Evolutionary conservation across 1,140 invertebrate genomes (phyloP).

Genomic region (Helicorthomorpha holstii): DNA sequence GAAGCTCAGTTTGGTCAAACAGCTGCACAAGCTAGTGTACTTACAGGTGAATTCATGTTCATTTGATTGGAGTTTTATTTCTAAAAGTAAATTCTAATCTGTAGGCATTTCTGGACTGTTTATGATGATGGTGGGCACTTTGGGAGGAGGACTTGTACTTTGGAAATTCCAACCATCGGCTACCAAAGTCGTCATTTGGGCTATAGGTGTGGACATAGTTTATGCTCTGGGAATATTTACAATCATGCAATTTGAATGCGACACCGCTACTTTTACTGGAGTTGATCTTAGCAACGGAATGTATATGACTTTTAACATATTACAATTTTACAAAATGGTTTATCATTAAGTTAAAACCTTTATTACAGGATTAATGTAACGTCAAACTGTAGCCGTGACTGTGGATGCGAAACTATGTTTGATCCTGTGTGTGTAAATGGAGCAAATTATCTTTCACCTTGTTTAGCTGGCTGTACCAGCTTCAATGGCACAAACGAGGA

Average conservation of each 20-base stretch:
- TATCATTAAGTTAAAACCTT: not conserved
- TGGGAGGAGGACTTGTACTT: too few relatives aligned
- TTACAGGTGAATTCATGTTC: not conserved
- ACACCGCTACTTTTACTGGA: not conserved
- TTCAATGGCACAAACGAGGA: constrained; percentile 9
- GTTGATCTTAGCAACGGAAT: not conserved
- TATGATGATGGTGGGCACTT: not conserved
- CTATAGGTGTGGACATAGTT: constrained; percentile 11
- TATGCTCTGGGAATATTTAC: constrained; percentile 17
- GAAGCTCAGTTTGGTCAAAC: constrained; percentile 55
- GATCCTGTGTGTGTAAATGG: constrained; percentile 14
- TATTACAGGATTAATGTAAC: not conserved
- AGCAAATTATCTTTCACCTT: not conserved
- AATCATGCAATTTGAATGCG: not conserved
- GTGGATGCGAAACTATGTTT: constrained; percentile 6
- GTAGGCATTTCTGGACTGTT: not conserved
- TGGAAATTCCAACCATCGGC: not conserved
- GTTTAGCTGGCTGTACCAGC: constrained; percentile 8
- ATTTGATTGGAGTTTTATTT: not conserved
- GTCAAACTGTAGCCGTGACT: not conserved
- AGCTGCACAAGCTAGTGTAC: constrained; percentile 42
- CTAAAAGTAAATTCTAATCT: not conserved
- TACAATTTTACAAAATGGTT: not conserved
- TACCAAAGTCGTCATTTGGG: not conserved
- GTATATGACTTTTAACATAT: not conserved